Base-by-base conservation (phyloP, 2,888 invertebrate species). In the Nebria brevicollis region DNA sequence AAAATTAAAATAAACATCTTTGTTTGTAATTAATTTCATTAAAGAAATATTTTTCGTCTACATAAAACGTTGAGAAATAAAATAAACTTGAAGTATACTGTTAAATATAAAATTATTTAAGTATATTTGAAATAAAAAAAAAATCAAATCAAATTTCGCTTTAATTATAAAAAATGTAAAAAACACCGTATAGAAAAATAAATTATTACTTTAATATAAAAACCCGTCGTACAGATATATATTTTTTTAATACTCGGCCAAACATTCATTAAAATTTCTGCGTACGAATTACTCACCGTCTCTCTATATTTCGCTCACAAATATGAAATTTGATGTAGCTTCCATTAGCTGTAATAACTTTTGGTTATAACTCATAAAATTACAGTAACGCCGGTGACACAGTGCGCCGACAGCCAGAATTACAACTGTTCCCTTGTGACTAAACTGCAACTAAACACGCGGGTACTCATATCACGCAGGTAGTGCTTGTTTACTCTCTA, bases 311-410 rank as follows among this genome's bases (percentile, higher is more conserved):
- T 54, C 54, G 54, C 54, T 54, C 54, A 54, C 70, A 70, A 70
- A 70, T 34, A 70, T 70, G 70, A 70, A 70, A 70, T 70, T 20
- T 70, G 25, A 20, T 70, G 70, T 26, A 34, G 70, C 70, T 8
- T 11, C 70, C 70, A 70, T 70, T 70, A 70, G 34, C 70, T 70
- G 20, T 70, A 70, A 70, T 70, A 70, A 70, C 70, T 70, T 70
- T 70, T 25, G 70, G 70, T 20, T 70, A 34, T 70, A 26, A 70
- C 26, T 70, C 70, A 70, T 70, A 70, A 70, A 70, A 70, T 70
- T 70, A 70, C 70, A 70, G 70, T 5, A 34, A 70, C 70, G 34
- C 11, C 25, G 25, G 70, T 13, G 34, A 25, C 70, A 26, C 68
- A 68, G 68, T 68, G 15, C 5, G 70, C 34, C 70, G 70, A 70